Conservation (phyloP, 1,140 invertebrate species). For the Laodelphax striatellus region DNA sequence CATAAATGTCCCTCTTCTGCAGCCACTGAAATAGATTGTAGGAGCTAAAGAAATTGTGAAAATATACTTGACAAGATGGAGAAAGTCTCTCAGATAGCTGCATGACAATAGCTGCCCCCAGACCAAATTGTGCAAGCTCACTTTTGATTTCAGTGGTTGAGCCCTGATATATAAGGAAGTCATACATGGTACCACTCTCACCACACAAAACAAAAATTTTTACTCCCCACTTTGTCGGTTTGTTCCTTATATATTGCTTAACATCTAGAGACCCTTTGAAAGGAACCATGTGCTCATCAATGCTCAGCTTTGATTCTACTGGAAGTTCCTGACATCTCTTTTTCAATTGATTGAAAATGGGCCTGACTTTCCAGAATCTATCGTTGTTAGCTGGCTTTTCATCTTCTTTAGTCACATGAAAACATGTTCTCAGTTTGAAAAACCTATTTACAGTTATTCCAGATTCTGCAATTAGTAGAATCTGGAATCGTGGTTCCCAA, state of each 20-base stretch:
- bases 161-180: conserved; percentile 5
- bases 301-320: neutral
- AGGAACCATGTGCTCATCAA: conserved; percentile 12
- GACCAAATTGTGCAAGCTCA: neutral
- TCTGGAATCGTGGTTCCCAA: conserved; percentile 28
- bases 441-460: conserved; percentile 29
- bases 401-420: neutral
- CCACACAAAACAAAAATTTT: conserved; percentile 15
- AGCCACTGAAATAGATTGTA: neutral
- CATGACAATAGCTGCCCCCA: neutral
- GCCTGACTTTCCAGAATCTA: neutral
- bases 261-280: conserved; percentile 1
- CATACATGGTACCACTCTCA: conserved; percentile 6
- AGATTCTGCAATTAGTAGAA: conserved; percentile 27
- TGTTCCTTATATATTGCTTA: conserved; percentile 12
- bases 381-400: neutral
- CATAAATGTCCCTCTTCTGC: neutral
- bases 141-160: neutral
- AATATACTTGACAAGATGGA: too few relatives aligned
- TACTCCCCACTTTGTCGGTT: conserved; percentile 11
- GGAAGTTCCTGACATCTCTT: neutral
- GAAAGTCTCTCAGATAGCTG: neutral
- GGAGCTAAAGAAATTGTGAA: neutral
- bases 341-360: neutral
- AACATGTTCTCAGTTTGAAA: neutral